Evolutionary conservation across 37 sponge, comb jelly and placozoan genomes (phyloP).

Genomic region (Petrosia ficiformis): DNA sequence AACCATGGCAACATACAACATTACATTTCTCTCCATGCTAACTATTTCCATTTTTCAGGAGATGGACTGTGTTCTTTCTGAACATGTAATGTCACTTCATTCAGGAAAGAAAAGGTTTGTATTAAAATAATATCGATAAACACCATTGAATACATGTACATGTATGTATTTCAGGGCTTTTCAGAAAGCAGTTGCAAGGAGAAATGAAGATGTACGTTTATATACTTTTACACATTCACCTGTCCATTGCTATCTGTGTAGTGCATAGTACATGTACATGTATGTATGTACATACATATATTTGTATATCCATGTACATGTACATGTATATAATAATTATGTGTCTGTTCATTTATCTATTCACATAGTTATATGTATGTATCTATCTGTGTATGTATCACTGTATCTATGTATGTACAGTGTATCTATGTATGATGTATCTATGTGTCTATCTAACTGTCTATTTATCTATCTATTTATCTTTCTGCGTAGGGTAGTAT

Average conservation of each 20-base stretch:
- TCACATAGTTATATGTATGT: too few relatives aligned
- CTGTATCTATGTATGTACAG: too few relatives aligned
- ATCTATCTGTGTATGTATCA: too few relatives aligned
- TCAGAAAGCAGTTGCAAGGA: constrained; percentile 35
- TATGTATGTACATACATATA: not conserved
- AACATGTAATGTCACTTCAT: constrained; percentile 93
- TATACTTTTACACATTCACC: too few relatives aligned
- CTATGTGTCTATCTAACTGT: too few relatives aligned
- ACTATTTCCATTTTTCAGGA: constrained; percentile 50
- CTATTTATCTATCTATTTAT: too few relatives aligned
- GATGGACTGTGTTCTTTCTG: constrained; percentile 84
- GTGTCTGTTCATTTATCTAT: too few relatives aligned
- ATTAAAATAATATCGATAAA: not conserved
- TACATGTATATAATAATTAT: too few relatives aligned
- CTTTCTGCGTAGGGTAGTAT: constrained; percentile 21
- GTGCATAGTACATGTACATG: not conserved
- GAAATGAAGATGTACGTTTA: constrained; percentile 2
- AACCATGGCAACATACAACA: not conserved
- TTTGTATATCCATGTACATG: too few relatives aligned
- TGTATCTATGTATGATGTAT: too few relatives aligned
- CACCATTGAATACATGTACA: too few relatives aligned
- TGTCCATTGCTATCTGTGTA: too few relatives aligned
- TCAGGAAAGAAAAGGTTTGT: constrained; percentile 19
- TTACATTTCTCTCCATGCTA: constrained; percentile 3
- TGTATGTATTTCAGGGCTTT: not conserved